Percentiles rank a stretch among this genome's conserved stretches.
Evolutionary conservation across 2,113 vertebrate genomes (phyloP).

Genomic region (Semicossyphus pulcher): DNA sequence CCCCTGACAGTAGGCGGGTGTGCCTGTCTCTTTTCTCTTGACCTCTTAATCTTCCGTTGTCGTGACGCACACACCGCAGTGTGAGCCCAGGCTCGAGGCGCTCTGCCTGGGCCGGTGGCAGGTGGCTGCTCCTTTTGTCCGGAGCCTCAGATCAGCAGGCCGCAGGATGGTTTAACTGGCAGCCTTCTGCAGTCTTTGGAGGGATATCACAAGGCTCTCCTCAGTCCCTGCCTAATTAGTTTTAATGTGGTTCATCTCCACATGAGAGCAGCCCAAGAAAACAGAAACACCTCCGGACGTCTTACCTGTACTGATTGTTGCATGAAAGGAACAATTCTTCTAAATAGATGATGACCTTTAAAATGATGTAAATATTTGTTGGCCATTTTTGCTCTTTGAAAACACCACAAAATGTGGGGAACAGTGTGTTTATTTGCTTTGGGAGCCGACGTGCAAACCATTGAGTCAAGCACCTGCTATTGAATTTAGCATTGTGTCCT

Average conservation of each 20-base stretch:
- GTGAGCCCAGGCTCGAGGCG: background rate
- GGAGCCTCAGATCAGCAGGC: conserved; percentile 18
- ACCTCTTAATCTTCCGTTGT: conserved; percentile 13
- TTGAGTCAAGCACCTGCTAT: conserved; percentile 10
- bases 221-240: conserved; percentile 3
- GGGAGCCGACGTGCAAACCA: too few relatives aligned
- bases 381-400: too few relatives aligned
- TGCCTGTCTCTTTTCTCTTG: conserved; percentile 8
- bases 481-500: background rate
- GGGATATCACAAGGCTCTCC: too few relatives aligned
- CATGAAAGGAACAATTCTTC: too few relatives aligned
- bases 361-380: too few relatives aligned
- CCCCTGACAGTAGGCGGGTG: background rate
- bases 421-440: background rate
- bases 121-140: conserved; percentile 20
- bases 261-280: conserved; percentile 4
- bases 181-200: conserved; percentile 10
- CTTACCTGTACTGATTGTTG: too few relatives aligned
- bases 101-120: conserved; percentile 8
- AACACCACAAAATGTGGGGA: too few relatives aligned
- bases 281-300: background rate
- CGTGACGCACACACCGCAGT: background rate
- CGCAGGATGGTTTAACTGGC: conserved; percentile 17
- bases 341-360: too few relatives aligned
- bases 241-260: conserved; percentile 5